Evolutionary conservation across 2,113 vertebrate species (phyloP).

Genomic region (Laticauda laticaudata): DNA sequence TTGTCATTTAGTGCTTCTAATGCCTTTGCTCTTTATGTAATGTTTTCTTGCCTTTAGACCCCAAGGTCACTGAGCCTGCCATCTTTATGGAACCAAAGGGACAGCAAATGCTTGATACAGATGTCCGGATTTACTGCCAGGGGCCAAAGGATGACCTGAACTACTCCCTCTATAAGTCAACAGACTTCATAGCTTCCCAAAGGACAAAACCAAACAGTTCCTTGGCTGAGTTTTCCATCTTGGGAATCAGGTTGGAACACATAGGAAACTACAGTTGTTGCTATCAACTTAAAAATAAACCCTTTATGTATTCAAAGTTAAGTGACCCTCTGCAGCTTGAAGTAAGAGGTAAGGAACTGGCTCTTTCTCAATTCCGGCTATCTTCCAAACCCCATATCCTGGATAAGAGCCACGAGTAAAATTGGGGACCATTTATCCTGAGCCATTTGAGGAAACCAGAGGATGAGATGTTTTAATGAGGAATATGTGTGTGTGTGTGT

Average conservation of each 20-base stretch:
- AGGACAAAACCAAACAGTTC: neutral
- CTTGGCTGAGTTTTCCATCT: neutral
- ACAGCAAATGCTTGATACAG: no score
- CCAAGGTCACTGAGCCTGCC: neutral
- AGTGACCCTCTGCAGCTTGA: neutral
- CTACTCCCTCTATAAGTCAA: neutral
- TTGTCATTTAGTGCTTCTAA: neutral
- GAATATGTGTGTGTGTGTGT: no score
- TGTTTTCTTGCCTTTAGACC: neutral
- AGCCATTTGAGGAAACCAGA: neutral
- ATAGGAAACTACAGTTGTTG: neutral
- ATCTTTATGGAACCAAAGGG: neutral
- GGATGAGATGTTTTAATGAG: neutral
- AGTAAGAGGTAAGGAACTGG: neutral
- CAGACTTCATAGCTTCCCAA: neutral
- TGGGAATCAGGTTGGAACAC: neutral
- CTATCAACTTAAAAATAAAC: neutral
- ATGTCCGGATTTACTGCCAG: neutral
- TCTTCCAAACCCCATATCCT: neutral
- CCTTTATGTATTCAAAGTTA: neutral
- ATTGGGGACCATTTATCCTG: neutral
- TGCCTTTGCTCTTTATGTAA: neutral
- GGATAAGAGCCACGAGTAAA: neutral
- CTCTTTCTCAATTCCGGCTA: neutral
- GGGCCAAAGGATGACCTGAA: neutral